Evolutionary conservation across 1,140 invertebrate genomes (phyloP).

Genomic region (Maniola jurtina): DNA sequence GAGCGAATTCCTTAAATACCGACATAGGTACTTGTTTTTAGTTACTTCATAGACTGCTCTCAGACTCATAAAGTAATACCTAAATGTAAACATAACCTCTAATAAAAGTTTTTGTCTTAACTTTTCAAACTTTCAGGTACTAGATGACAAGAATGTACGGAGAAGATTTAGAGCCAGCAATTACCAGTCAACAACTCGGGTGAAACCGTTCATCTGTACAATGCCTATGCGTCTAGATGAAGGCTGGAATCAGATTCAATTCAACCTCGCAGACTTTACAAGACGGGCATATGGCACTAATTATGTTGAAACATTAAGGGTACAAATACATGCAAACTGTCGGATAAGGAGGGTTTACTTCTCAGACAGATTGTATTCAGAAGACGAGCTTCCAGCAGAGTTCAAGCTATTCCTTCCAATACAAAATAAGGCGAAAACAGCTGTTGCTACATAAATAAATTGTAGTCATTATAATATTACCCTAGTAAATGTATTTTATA

Average conservation of each 20-base stretch:
- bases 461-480: conserved; percentile 30
- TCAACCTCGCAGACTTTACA: conserved; percentile 99
- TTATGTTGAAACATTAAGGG: conserved; percentile 98
- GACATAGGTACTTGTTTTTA: too few species aligned
- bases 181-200: conserved; percentile 98
- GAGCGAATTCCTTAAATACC: conserved; percentile 19
- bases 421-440: conserved; percentile 86
- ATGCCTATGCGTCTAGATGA: conserved; percentile 99
- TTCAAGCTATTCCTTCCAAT: conserved; percentile 98
- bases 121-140: conserved; percentile 82
- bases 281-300: conserved; percentile 98
- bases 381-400: conserved; percentile 99
- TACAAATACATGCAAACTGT: conserved; percentile 99
- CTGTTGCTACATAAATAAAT: conserved; percentile 63
- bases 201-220: conserved; percentile 99
- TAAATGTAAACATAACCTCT: conserved; percentile 30
- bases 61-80: background rate
- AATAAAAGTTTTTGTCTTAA: background rate
- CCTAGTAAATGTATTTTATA: conserved; percentile 59
- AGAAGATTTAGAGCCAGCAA: conserved; percentile 98
- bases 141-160: conserved; percentile 98
- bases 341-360: conserved; percentile 98
- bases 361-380: conserved; percentile 98
- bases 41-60: too few species aligned
- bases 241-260: conserved; percentile 98